A percentile compares a stretch with the other conserved stretches of the same genome.
Conservation (phyloP, 1,140 invertebrate genomes). For the Nephila pilipes region DNA sequence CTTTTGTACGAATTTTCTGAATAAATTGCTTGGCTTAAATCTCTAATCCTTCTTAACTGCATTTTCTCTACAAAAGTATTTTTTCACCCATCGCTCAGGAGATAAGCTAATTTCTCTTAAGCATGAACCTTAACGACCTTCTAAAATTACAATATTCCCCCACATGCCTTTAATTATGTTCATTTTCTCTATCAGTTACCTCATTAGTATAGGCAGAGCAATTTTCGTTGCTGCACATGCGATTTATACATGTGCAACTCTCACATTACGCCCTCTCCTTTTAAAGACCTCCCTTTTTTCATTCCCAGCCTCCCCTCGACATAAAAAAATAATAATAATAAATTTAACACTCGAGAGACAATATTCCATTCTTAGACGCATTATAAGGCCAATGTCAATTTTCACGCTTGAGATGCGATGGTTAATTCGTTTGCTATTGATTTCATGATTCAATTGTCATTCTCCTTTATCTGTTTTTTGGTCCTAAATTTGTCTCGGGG, state of each 20-base stretch:
- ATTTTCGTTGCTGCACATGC: neutral
- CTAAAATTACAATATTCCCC: slow-evolving; percentile 36
- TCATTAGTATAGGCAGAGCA: slow-evolving; percentile 2
- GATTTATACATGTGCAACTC: neutral
- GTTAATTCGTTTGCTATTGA: slow-evolving; percentile 62
- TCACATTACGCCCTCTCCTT: neutral
- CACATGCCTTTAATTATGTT: slow-evolving; percentile 46
- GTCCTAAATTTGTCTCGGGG: slow-evolving; percentile 54
- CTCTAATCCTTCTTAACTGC: slow-evolving; percentile 27
- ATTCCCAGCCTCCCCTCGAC: neutral
- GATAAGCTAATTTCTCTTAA: slow-evolving; percentile 57
- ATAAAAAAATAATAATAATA: neutral
- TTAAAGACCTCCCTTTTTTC: neutral
- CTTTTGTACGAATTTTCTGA: neutral
- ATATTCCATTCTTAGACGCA: slow-evolving; percentile 49
- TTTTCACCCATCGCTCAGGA: neutral
- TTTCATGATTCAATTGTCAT: slow-evolving; percentile 56
- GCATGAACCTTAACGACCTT: slow-evolving; percentile 6
- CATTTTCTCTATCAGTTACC: slow-evolving; percentile 32
- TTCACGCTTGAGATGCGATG: slow-evolving; percentile 19
- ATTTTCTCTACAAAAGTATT: neutral
- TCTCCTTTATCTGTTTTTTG: slow-evolving; percentile 48
- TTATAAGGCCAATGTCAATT: slow-evolving; percentile 62
- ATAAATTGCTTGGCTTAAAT: neutral
- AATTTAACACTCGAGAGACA: neutral